A percentile compares a stretch with the other conserved stretches of the same genome.
phyloP scores from a whole-genome alignment of 2,113 vertebrate genomes.

The Corapipo altera region DNA sequence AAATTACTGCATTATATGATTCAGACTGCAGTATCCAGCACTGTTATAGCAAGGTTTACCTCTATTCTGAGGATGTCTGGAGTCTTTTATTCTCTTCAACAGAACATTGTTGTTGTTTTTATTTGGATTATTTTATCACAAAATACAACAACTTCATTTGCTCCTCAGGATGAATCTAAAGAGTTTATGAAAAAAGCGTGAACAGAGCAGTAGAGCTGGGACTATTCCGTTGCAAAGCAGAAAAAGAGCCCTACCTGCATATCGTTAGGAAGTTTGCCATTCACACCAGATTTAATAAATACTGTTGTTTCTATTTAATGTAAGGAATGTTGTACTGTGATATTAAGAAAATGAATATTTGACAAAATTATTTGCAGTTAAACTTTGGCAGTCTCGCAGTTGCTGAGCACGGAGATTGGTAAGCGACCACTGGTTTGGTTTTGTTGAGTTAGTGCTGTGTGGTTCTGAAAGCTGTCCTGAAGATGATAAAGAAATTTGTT shows the following conservation, averaged over 20 bases:
- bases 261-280: background rate
- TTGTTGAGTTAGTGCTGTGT: constrained; percentile 61
- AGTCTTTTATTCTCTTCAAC: constrained; percentile 10
- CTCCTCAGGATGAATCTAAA: background rate
- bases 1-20: background rate
- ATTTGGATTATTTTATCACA: background rate
- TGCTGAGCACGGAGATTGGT: constrained; percentile 33
- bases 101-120: background rate
- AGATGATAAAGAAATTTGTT: background rate
- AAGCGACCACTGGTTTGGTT: constrained; percentile 47
- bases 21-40: background rate
- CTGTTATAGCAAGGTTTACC: background rate
- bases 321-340: background rate
- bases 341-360: constrained; percentile 43
- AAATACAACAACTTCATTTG: background rate
- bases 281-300: background rate
- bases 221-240: background rate
- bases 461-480: constrained; percentile 6
- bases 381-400: constrained; percentile 22
- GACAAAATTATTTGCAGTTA: constrained; percentile 63
- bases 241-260: background rate
- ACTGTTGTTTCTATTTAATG: background rate
- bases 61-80: background rate
- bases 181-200: background rate
- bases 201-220: background rate